Evolutionary conservation across 2,888 invertebrate species (phyloP).

Genomic region (Cryptocephalus moraei): DNA sequence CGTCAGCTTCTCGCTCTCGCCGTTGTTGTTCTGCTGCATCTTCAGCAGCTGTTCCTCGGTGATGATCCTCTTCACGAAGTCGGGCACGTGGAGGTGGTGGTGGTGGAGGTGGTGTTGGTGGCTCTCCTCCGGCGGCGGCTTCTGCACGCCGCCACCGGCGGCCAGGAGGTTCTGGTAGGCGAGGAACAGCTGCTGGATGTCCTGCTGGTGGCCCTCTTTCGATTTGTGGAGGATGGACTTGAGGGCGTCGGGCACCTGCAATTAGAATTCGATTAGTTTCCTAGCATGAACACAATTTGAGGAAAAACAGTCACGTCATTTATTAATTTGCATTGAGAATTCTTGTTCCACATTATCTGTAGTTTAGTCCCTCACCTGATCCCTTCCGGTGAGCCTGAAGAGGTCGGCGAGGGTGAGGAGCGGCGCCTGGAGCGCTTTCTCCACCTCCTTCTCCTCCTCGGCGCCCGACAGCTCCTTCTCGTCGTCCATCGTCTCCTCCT

Average conservation of each 20-base stretch:
- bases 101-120: constrained; percentile 10
- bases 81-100: constrained; percentile 37
- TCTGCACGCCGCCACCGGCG: constrained; percentile 21
- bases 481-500: constrained; percentile 47
- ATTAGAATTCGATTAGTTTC: too few relatives aligned
- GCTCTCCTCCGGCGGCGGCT: constrained; percentile 6
- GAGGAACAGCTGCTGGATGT: constrained; percentile 45
- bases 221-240: constrained; percentile 42
- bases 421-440: constrained; percentile 45
- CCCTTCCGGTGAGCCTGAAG: constrained; percentile 44
- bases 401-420: constrained; percentile 50
- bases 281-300: too few relatives aligned
- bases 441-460: constrained; percentile 51
- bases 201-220: constrained; percentile 29
- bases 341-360: too few relatives aligned
- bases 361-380: constrained; percentile 30
- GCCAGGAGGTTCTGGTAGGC: constrained; percentile 29
- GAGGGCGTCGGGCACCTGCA: constrained; percentile 38
- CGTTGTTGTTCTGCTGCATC: constrained; percentile 27
- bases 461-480: constrained; percentile 49
- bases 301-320: too few relatives aligned
- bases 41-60: constrained; percentile 44
- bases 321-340: too few relatives aligned
- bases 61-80: constrained; percentile 46
- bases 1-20: constrained; percentile 25